These are phyloP conservation scores for Cottus gobio DNA, from an alignment of 2,113 vertebrate genomes.

Conservation along the genomic window DNA sequence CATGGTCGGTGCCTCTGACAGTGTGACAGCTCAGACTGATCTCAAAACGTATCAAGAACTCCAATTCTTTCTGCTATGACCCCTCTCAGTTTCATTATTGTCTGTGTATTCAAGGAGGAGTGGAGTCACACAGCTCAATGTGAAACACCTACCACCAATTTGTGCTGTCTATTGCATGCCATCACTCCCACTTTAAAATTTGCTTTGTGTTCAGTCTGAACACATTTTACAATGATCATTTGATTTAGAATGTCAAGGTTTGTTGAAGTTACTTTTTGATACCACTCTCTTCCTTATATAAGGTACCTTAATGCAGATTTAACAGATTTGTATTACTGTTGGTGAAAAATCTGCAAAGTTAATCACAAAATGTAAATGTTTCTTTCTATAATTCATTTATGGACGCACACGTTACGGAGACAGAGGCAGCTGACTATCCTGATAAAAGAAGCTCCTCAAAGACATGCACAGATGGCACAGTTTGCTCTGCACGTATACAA, in stretches of 20 bases:
- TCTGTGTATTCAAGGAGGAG: neutral
- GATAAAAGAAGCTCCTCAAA: conserved; percentile 37
- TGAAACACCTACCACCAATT: conserved; percentile 6
- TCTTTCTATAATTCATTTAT: neutral
- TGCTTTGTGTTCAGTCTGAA: neutral
- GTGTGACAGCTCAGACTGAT: neutral
- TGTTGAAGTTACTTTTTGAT: neutral
- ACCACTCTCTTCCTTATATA: neutral
- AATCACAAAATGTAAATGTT: neutral
- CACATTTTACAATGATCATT: neutral
- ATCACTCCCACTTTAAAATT: neutral
- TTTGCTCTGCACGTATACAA: conserved; percentile 21
- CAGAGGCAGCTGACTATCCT: conserved; percentile 7
- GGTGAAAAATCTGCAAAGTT: neutral
- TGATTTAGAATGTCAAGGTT: neutral
- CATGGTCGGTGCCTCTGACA: neutral
- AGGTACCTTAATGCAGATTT: neutral
- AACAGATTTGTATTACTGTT: neutral
- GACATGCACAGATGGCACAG: conserved; percentile 52
- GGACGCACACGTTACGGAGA: conserved; percentile 2
- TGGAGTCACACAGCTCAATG: neutral
- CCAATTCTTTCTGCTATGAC: neutral
- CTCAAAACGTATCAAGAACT: neutral
- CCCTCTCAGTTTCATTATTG: conserved; percentile 1
- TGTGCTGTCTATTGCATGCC: neutral